These are phyloP conservation scores for Spatulosminthurus flaviceps DNA, from an alignment of 2,888 invertebrate species.

Conservation along the genomic window DNA sequence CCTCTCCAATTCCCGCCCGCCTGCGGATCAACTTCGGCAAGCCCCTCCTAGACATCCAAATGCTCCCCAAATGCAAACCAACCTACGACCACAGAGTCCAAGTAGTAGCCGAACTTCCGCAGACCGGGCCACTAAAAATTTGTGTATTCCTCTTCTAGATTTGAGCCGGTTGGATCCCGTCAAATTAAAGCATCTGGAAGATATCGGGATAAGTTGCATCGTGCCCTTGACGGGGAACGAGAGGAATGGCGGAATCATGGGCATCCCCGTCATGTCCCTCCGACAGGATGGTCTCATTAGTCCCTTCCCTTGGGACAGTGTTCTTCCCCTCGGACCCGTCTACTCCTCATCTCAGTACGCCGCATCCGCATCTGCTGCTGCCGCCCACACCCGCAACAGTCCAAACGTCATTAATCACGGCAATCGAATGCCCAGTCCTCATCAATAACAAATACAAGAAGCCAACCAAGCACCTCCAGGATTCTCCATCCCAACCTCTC, in stretches of 20 bases:
- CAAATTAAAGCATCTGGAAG: conserved; percentile 54
- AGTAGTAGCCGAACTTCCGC: not conserved
- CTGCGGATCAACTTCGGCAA: conserved; percentile 41
- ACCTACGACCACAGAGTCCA: conserved; percentile 19
- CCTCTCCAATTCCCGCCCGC: not conserved
- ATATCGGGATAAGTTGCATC: conserved; percentile 57
- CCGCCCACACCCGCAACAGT: not conserved
- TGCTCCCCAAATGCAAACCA: conserved; percentile 33
- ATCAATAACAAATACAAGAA: not conserved
- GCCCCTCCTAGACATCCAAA: not conserved
- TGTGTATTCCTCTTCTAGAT: conserved; percentile 58
- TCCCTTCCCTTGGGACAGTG: conserved; percentile 53
- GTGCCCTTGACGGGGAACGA: conserved; percentile 55
- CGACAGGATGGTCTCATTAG: conserved; percentile 35
- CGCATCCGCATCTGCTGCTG: not conserved
- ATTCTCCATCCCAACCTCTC: no score
- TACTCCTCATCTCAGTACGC: conserved; percentile 23
- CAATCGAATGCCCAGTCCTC: conserved; percentile 38
- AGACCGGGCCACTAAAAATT: conserved; percentile 7
- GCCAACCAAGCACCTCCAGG: no score
- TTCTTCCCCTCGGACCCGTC: conserved; percentile 54
- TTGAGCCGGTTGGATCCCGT: conserved; percentile 53
- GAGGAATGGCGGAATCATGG: conserved; percentile 44
- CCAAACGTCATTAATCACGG: not conserved
- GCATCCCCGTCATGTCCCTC: conserved; percentile 55